Conservation (phyloP, 2,113 vertebrate genomes). For the Pongo abelii region DNA sequence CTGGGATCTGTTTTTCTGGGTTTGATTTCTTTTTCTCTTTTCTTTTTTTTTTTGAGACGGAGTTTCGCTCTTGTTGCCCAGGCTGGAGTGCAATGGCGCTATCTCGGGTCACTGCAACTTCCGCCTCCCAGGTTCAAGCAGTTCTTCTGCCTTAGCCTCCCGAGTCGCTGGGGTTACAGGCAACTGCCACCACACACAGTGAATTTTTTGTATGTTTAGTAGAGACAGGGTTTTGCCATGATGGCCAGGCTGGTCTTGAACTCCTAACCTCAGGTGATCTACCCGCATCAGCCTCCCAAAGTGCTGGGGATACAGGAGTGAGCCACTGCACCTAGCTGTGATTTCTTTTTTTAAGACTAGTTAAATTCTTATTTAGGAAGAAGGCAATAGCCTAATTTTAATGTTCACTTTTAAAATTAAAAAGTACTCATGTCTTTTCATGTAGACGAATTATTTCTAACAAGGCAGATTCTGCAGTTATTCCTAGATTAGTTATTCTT, state of each 20-base stretch:
- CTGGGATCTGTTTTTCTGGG: background rate
- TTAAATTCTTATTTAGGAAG: slow-evolving; percentile 34
- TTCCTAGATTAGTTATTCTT: slow-evolving; percentile 75
- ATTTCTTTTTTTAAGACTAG: background rate
- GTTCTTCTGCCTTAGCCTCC: too few relatives aligned
- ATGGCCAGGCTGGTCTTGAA: background rate
- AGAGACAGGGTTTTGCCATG: too few relatives aligned
- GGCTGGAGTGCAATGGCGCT: too few relatives aligned
- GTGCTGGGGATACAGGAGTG: background rate
- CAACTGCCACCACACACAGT: too few relatives aligned
- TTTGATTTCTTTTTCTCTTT: background rate
- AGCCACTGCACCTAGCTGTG: background rate
- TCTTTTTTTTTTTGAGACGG: too few relatives aligned
- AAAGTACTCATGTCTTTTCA: slow-evolving; percentile 42
- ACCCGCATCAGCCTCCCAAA: background rate
- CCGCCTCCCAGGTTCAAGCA: too few relatives aligned
- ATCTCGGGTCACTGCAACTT: too few relatives aligned
- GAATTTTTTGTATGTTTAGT: too few relatives aligned
- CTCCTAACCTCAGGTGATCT: background rate
- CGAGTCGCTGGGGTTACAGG: too few relatives aligned
- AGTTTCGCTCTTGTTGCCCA: too few relatives aligned
- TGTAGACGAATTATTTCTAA: slow-evolving; percentile 65
- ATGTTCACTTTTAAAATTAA: slow-evolving; percentile 48
- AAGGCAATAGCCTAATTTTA: slow-evolving; percentile 48
- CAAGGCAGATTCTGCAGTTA: slow-evolving; percentile 48